Conservation (phyloP, 2,888 invertebrate species). For the Odontothrips loti region DNA sequence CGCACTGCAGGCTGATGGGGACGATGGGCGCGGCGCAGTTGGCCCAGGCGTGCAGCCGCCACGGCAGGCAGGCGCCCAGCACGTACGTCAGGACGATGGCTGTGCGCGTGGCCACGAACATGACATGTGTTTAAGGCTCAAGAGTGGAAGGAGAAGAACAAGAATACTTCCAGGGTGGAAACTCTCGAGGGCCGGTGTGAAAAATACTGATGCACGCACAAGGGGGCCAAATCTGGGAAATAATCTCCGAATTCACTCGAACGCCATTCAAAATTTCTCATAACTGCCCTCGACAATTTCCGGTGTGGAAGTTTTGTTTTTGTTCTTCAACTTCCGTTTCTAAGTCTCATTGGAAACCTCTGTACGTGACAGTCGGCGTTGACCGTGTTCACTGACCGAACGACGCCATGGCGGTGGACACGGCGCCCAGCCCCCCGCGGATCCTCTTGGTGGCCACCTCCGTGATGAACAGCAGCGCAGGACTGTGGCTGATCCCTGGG, state of each 20-base stretch:
- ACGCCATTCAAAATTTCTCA: too few species aligned
- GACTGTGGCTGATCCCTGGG: constrained; percentile 55
- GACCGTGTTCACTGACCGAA: constrained; percentile 52
- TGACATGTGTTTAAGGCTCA: too few species aligned
- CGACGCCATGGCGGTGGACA: constrained; percentile 56
- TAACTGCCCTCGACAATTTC: too few species aligned
- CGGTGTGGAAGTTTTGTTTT: background rate
- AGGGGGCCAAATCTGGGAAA: too few species aligned
- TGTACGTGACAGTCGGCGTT: too few species aligned
- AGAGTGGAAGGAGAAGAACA: too few species aligned
- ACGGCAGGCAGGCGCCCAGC: constrained; percentile 53
- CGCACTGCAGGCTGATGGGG: constrained; percentile 50
- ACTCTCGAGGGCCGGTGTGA: too few species aligned
- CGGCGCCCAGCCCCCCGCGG: constrained; percentile 56
- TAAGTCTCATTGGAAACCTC: too few species aligned
- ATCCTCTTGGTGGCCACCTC: constrained; percentile 58
- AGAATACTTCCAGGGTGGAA: too few species aligned
- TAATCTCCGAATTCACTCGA: too few species aligned
- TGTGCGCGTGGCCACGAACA: constrained; percentile 37
- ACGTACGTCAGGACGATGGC: constrained; percentile 57
- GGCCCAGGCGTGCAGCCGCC: constrained; percentile 56
- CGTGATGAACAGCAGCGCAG: constrained; percentile 59
- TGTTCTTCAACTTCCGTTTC: background rate
- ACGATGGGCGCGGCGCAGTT: constrained; percentile 51
- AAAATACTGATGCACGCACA: too few species aligned